A percentile compares a stretch with the other conserved stretches of the same genome.
Evolutionary conservation across 2,888 invertebrate species (phyloP).

Genomic region (Tuberolachnus salignus): DNA sequence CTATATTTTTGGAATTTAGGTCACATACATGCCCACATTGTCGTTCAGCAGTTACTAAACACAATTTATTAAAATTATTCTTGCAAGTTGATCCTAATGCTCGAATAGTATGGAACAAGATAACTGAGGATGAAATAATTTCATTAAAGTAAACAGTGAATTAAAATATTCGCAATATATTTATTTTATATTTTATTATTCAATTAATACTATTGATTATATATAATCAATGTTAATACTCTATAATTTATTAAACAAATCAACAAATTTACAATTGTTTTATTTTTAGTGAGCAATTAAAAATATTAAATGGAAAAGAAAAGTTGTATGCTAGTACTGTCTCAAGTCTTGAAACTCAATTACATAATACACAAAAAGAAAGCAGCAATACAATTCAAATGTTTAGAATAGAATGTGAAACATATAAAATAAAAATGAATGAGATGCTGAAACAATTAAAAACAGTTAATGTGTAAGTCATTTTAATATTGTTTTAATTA

Average conservation of each 20-base stretch:
- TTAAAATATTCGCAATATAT: too few species aligned
- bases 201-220: background rate
- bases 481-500: background rate
- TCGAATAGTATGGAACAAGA: background rate
- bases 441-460: background rate
- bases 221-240: too few species aligned
- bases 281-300: background rate
- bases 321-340: background rate
- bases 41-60: conserved; percentile 1
- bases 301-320: background rate
- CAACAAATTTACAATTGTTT: background rate
- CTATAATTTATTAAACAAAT: too few species aligned
- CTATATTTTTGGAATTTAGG: conserved; percentile 8
- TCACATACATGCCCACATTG: conserved; percentile 46
- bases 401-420: background rate
- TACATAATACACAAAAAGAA: too few species aligned
- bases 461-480: background rate
- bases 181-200: background rate
- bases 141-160: conserved; percentile 1
- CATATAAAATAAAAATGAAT: too few species aligned
- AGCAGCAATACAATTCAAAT: background rate
- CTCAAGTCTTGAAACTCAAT: background rate
- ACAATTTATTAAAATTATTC: conserved; percentile 20
- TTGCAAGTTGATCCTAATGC: conserved; percentile 33
- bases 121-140: background rate